These are phyloP conservation scores for Oncorhynchus gorbuscha DNA, from an alignment of 2,113 vertebrate species.

Conservation along the genomic window DNA sequence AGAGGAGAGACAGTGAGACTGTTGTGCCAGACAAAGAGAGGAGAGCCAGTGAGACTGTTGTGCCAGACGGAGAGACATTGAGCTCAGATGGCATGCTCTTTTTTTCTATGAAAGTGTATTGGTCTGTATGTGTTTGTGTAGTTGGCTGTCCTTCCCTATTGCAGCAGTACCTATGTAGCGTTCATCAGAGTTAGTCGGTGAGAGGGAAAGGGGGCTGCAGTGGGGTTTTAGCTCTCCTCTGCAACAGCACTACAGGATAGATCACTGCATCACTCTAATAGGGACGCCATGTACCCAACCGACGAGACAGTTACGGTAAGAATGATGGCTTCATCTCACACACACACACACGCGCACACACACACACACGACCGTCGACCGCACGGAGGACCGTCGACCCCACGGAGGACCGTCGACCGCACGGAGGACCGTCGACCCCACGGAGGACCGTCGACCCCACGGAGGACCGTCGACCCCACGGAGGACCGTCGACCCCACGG, in stretches of 20 bases:
- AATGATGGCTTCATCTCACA: conserved; percentile 10
- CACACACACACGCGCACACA: background rate
- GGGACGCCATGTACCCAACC: conserved; percentile 66
- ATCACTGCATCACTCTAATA: conserved; percentile 38
- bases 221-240: conserved; percentile 18
- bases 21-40: too few relatives aligned
- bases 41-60: too few relatives aligned
- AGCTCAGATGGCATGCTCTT: conserved; percentile 20
- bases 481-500: too few relatives aligned
- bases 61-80: conserved; percentile 17
- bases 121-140: conserved; percentile 24
- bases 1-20: too few relatives aligned
- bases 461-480: too few relatives aligned
- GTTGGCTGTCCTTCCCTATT: conserved; percentile 13
- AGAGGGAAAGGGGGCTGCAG: conserved; percentile 40
- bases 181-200: conserved; percentile 3
- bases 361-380: too few relatives aligned
- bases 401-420: too few relatives aligned
- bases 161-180: conserved; percentile 34
- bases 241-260: conserved; percentile 39
- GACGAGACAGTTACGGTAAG: conserved; percentile 67
- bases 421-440: too few relatives aligned
- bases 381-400: too few relatives aligned
- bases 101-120: conserved; percentile 58
- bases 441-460: too few relatives aligned